phyloP scores from a whole-genome alignment of 2,113 vertebrate genomes.

The Burhinus bistriatus region DNA sequence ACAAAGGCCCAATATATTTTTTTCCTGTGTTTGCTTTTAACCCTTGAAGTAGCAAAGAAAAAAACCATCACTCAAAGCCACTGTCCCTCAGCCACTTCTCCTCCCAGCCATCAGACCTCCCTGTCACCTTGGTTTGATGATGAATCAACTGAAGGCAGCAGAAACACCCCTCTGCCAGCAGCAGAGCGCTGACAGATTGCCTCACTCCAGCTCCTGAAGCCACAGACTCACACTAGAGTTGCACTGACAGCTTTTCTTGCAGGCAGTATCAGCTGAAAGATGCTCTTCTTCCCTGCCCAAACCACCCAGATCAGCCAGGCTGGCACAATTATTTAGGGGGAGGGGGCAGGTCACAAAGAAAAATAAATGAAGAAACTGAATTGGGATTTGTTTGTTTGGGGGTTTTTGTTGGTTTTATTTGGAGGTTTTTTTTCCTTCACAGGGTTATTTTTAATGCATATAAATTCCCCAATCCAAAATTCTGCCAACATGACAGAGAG shows the following conservation, averaged over 20 bases:
- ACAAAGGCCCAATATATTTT: not conserved
- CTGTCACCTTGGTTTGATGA: not conserved
- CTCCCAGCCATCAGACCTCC: not conserved
- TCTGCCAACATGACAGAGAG: fast-evolving
- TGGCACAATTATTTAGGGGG: not conserved
- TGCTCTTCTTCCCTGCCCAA: not conserved
- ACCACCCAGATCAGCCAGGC: not conserved
- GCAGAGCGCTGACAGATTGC: not conserved
- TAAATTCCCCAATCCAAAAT: not conserved
- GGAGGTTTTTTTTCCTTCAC: not conserved
- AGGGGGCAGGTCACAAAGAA: not conserved
- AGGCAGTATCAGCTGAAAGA: not conserved
- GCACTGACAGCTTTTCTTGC: not conserved
- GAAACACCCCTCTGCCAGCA: not conserved
- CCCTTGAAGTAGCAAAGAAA: not conserved
- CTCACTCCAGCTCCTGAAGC: not conserved
- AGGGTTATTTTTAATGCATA: not conserved
- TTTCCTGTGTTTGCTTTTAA: not conserved
- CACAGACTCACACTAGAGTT: not conserved
- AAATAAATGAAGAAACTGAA: not conserved
- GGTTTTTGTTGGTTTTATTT: not conserved
- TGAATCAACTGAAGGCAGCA: not conserved
- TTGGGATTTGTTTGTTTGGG: not conserved
- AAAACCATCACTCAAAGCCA: not conserved
- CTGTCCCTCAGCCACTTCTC: not conserved